Evolutionary conservation across 2,113 vertebrate species (phyloP), one percentile per base, ranked within the genome.

Genomic region (Anseranas semipalmata): DNA sequence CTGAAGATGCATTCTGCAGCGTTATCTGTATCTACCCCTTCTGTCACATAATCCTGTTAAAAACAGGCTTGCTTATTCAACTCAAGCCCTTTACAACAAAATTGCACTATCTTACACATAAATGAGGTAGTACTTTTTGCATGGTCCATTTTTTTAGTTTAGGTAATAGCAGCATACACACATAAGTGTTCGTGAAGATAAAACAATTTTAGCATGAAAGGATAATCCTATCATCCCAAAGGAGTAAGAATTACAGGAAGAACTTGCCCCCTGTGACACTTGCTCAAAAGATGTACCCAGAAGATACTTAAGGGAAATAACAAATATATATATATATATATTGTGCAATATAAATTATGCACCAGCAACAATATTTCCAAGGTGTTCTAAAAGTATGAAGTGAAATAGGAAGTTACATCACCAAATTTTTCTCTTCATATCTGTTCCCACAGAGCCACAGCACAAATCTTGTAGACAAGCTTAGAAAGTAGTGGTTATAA

Each of bases 21-120:
- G 98, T 98, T 98, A 99, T 99, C 98, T 98, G 21, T 84, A 98
- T 98, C 98, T 98, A 85, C 95, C 94, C 85, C 85, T 95, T 90
- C 95, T 96, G 98, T 98, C 98, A 98, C 96, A 98, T 97, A 98
- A 98, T 97, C 97, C 96, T 97, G 96, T 97, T 98, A 97, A 98
- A 98, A 98, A 97, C 95, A 97, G 76, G 85, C 93, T 78, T 94
- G 74, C 59, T 86, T 94, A 63, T 94, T 97, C 94, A 96, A 43
- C 88, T 96, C 85, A 80, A 92, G 48, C 28, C 62, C 71, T 92
- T 94, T 89, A 75, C 94, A 95, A 75, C 39, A 96, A 94, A 97
- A 96, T n/a, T 58, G 43, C 39, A 53, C 59, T 78, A 90, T 89
- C 56, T 62, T 77, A 46, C 27, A 65, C 68, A 88, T 87, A 94